Conservation (phyloP, 2,797 vertebrate species). For the Silurus lanzhouensis region DNA sequence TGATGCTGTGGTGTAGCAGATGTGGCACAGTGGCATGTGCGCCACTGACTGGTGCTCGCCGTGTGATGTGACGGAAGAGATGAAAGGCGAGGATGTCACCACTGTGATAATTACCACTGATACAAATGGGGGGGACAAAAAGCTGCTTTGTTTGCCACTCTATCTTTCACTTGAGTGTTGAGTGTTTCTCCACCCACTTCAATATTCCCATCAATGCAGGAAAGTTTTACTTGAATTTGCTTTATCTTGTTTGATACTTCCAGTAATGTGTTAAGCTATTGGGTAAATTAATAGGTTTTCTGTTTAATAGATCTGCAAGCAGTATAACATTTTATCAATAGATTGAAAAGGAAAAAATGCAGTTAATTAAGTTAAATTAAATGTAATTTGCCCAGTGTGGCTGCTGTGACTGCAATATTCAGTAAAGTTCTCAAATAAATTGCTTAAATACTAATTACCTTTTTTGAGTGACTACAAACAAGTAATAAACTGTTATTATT, state of each 20-base stretch:
- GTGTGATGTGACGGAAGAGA: slow-evolving; percentile 58
- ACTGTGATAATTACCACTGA: slow-evolving; percentile 56
- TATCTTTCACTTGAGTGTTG: slow-evolving; percentile 47
- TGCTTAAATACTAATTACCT: neutral
- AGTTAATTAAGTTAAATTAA: neutral
- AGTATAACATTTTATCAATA: neutral
- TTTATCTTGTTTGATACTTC: neutral
- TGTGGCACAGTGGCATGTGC: slow-evolving; percentile 53
- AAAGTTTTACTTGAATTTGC: neutral
- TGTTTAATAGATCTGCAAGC: neutral
- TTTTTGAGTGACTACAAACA: neutral
- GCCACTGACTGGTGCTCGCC: slow-evolving; percentile 49
- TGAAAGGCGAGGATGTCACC: slow-evolving; percentile 61
- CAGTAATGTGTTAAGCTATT: neutral
- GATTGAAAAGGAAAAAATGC: neutral
- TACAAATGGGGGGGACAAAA: slow-evolving; percentile 53
- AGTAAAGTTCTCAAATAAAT: too few species aligned
- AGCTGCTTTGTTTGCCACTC: slow-evolving; percentile 56
- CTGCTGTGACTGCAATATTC: too few species aligned
- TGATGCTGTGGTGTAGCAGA: slow-evolving; percentile 47
- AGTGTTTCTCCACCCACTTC: slow-evolving; percentile 26
- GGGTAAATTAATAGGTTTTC: neutral
- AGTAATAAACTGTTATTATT: neutral
- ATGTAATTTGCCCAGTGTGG: neutral
- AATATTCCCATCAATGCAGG: neutral